A percentile compares a stretch with the other conserved stretches of the same genome.
Conservation (phyloP, 2,888 invertebrate species). For the Rhamnusium bicolor region DNA sequence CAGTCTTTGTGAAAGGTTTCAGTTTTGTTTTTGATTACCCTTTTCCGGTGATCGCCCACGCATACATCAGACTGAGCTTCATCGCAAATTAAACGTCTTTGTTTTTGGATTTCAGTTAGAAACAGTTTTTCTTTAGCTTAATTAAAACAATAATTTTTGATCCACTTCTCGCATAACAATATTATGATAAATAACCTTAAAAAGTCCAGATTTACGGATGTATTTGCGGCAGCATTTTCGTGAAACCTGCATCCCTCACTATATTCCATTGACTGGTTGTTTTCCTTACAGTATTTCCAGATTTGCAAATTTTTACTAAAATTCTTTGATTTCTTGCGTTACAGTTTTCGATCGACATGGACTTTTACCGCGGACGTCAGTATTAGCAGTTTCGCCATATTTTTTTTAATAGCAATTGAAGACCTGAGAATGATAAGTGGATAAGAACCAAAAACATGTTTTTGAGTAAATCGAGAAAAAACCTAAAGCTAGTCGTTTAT, state of each 20-base stretch:
- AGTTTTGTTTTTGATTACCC: slow-evolving; percentile 10
- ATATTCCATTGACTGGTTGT: too few species aligned
- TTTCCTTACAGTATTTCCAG: background rate
- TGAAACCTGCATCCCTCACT: slow-evolving; percentile 2
- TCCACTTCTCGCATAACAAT: background rate
- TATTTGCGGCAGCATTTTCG: background rate
- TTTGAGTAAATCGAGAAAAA: too few species aligned
- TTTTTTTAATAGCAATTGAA: too few species aligned
- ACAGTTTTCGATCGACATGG: slow-evolving; percentile 18
- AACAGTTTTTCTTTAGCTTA: background rate
- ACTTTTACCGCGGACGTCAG: slow-evolving; percentile 17
- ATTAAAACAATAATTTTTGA: slow-evolving; percentile 7
- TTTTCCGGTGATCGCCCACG: too few species aligned
- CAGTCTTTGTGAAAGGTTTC: slow-evolving; percentile 20
- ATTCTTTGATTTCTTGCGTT: slow-evolving; percentile 18
- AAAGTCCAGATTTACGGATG: slow-evolving; percentile 8
- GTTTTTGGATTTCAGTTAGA: too few species aligned
- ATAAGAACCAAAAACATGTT: too few species aligned
- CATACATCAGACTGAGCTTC: too few species aligned
- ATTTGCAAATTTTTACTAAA: slow-evolving; percentile 2
- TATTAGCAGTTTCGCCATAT: background rate
- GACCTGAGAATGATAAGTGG: too few species aligned
- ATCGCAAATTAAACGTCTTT: too few species aligned
- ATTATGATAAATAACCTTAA: background rate
- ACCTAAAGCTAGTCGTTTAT: too few species aligned